Evolutionary conservation across 2,888 invertebrate genomes (phyloP), one percentile per base, ranked within the genome.

Genomic region (Leptura quadrifasciata): DNA sequence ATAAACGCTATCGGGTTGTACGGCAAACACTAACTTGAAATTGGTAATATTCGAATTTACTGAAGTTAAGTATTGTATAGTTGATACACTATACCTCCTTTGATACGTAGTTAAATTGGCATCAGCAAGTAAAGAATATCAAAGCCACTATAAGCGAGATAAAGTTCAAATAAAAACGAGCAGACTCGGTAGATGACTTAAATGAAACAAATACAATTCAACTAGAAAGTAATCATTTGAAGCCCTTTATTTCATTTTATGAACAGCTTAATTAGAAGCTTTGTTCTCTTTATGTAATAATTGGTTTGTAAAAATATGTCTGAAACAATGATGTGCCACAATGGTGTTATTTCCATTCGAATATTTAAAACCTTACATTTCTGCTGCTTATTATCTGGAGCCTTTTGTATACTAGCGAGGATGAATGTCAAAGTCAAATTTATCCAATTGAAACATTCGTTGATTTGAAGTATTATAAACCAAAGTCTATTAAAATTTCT

Each of bases 211-310:
- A n/a, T 47, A 15, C 5, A n/a, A n/a, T 15, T 47, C 47, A n/a
- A 47, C 15, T 5, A n/a, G 47, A 47, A 47, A n/a, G n/a, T 6
- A 47, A 47, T 47, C 17, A 47, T 47, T 47, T 47, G 47, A 47
- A 47, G n/a, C 47, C 47, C 15, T 15, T 47, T 39, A 47, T 47
- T 47, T 47, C 47, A 5, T 47, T 47, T 47, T 47, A 47, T 47
- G 47, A 47, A 47, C 47, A 47, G 47, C 47, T 47, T 47, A 47
- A 47, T 47, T 47, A 47, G 6, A n/a, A n/a, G 35, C n/a, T 47
- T 47, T 47, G n/a, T n/a, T 47, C 47, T 47, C n/a, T 47, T 47
- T n/a, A 47, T 47, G n/a, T 47, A 5, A 47, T 47, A 47, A 47
- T 47, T 47, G 47, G 47, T 47, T 39, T 47, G 6, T 47, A 47